phyloP scores from a whole-genome alignment of 2,113 vertebrate species.

The Chloebia gouldiae region DNA sequence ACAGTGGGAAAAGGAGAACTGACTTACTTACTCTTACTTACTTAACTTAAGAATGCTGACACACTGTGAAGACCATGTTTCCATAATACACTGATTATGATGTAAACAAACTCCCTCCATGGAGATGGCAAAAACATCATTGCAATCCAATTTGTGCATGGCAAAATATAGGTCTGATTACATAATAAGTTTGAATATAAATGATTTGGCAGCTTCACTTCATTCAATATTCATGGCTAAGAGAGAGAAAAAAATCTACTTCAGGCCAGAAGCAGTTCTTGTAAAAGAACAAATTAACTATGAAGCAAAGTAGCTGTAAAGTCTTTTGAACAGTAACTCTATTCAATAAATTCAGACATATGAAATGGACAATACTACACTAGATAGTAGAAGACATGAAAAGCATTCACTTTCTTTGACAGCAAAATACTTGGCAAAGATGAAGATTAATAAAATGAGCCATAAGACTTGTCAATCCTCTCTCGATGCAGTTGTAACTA shows the following conservation, averaged over 20 bases:
- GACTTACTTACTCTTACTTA: no score
- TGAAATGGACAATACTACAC: background rate
- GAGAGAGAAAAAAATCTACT: background rate
- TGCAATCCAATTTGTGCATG: background rate
- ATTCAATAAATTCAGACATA: background rate
- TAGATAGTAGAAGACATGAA: background rate
- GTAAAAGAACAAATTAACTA: background rate
- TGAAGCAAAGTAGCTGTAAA: background rate
- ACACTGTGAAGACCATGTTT: background rate
- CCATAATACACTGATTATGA: background rate
- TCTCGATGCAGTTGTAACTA: background rate
- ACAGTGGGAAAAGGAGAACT: background rate
- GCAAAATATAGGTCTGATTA: background rate
- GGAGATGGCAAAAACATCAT: background rate
- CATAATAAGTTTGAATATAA: background rate
- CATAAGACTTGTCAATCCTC: background rate
- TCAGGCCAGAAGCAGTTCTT: background rate
- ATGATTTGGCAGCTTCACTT: background rate
- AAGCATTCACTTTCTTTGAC: background rate
- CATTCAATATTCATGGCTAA: background rate
- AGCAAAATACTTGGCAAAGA: background rate
- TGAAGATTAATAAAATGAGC: background rate
- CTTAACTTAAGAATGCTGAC: background rate
- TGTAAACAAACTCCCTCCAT: background rate
- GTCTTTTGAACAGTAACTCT: background rate